Evolutionary conservation across 2,888 invertebrate species (phyloP).

Genomic region (Antheraea assamensis): DNA sequence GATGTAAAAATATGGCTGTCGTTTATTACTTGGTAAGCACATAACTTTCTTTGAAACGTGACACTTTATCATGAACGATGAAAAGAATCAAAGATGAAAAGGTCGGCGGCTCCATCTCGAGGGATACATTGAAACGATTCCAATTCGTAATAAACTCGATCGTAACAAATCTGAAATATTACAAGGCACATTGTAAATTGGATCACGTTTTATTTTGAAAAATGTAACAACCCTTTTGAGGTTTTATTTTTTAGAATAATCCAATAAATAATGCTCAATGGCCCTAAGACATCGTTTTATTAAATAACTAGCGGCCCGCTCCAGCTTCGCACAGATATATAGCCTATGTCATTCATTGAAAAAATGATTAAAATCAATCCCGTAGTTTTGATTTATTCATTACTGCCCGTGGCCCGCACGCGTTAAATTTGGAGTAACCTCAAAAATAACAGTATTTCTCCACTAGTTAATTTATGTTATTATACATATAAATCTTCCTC

Average conservation of each 20-base stretch:
- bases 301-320: too few relatives aligned
- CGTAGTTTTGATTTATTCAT: too few relatives aligned
- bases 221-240: conserved; percentile 48
- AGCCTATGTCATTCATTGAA: too few relatives aligned
- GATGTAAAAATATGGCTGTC: conserved; percentile 26
- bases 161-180: conserved; percentile 73
- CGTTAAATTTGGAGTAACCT: too few relatives aligned
- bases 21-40: conserved; percentile 35
- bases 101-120: conserved; percentile 46
- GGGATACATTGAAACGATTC: conserved; percentile 64
- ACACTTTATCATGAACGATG: conserved; percentile 45
- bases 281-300: too few relatives aligned
- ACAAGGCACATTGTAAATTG: conserved; percentile 64
- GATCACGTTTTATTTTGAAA: conserved; percentile 68
- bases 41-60: conserved; percentile 40
- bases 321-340: too few relatives aligned
- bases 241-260: conserved; percentile 32
- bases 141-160: conserved; percentile 73
- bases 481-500: too few relatives aligned
- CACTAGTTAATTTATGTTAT: too few relatives aligned
- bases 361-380: too few relatives aligned
- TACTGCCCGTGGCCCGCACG: too few relatives aligned
- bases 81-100: conserved; percentile 52
- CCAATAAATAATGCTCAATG: not conserved
- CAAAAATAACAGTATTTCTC: too few relatives aligned